Conservation (phyloP, 1,140 invertebrate species). For the Tachypleus tridentatus region DNA sequence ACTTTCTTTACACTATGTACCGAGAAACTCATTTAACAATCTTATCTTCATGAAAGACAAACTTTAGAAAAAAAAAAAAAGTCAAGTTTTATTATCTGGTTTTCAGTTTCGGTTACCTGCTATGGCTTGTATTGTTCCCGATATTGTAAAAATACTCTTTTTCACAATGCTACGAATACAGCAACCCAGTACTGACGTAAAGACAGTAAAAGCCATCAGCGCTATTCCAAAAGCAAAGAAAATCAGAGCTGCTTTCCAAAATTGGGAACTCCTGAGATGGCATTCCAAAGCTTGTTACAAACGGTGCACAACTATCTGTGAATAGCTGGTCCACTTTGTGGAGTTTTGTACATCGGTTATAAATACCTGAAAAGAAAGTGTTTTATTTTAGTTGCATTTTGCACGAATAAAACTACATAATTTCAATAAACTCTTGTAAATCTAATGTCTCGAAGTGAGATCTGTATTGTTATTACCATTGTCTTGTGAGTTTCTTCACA, state of each 20-base stretch:
- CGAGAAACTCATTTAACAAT: too few relatives aligned
- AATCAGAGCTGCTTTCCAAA: slow-evolving; percentile 64
- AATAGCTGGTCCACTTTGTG: slow-evolving; percentile 27
- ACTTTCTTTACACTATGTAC: too few relatives aligned
- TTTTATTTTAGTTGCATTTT: too few relatives aligned
- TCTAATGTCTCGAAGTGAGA: too few relatives aligned
- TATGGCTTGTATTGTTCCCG: slow-evolving; percentile 63
- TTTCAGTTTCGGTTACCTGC: slow-evolving; percentile 39
- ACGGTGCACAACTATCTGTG: slow-evolving; percentile 48
- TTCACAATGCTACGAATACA: slow-evolving; percentile 61
- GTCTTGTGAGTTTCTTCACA: too few relatives aligned
- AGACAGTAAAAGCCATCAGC: slow-evolving; percentile 51
- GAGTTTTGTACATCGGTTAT: slow-evolving; percentile 54
- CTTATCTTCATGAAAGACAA: too few relatives aligned
- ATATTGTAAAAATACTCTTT: slow-evolving; percentile 72
- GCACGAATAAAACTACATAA: too few relatives aligned
- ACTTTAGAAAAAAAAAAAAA: too few relatives aligned
- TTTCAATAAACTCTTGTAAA: too few relatives aligned
- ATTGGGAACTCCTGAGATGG: slow-evolving; percentile 50
- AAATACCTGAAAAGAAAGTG: slow-evolving; percentile 44
- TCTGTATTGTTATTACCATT: too few relatives aligned
- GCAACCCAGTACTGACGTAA: slow-evolving; percentile 55
- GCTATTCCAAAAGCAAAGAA: slow-evolving; percentile 51
- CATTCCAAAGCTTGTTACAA: slow-evolving; percentile 48
- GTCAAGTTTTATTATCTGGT: too few relatives aligned